phyloP scores from a whole-genome alignment of 2,888 invertebrate genomes.

The Carpatolechia fugitivella region DNA sequence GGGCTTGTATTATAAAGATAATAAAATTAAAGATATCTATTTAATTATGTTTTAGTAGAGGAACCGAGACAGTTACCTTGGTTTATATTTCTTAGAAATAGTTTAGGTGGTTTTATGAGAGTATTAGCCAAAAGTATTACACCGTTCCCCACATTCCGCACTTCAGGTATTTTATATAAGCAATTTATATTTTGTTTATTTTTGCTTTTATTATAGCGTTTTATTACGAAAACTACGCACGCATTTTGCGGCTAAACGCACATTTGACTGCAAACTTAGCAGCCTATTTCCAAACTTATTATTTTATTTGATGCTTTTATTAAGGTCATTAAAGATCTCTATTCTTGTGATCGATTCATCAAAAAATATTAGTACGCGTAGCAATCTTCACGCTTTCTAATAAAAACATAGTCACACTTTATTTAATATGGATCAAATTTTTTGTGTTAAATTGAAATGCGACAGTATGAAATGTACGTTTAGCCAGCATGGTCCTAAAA shows the following conservation, averaged over 20 bases:
- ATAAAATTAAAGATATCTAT: too few relatives aligned
- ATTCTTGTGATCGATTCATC: too few relatives aligned
- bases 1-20: too few relatives aligned
- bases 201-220: conserved; percentile 35
- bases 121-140: neutral
- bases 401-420: too few relatives aligned
- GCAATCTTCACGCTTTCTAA: too few relatives aligned
- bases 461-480: conserved; percentile 43
- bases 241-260: conserved; percentile 58
- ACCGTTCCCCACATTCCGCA: conserved; percentile 3
- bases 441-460: neutral
- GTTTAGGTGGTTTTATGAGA: neutral
- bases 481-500: conserved; percentile 67
- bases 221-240: conserved; percentile 51
- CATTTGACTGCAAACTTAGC: conserved; percentile 25
- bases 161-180: conserved; percentile 10
- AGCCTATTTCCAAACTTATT: conserved; percentile 52
- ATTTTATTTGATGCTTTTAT: neutral
- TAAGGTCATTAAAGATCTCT: neutral
- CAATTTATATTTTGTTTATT: conserved; percentile 20
- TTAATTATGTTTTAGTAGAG: too few relatives aligned
- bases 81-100: too few relatives aligned
- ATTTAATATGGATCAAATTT: too few relatives aligned
- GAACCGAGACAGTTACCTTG: too few relatives aligned
- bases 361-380: too few relatives aligned